Base-by-base conservation (phyloP, 2,113 vertebrate species). In the Grammomys surdaster region DNA sequence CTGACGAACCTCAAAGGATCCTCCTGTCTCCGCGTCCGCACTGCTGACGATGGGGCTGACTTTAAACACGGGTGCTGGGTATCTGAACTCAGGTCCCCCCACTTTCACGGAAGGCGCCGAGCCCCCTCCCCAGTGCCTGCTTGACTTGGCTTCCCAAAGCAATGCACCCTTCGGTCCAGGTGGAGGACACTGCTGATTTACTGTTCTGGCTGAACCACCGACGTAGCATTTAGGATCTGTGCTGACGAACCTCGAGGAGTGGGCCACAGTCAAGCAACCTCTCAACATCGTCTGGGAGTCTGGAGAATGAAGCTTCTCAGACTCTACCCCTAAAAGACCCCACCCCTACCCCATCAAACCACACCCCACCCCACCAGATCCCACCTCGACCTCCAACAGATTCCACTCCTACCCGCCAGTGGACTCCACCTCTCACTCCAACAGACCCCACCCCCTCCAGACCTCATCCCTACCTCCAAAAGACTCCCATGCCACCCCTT, bases 221-320 rank as follows among this genome's bases (percentile, higher is more conserved):
- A 1, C 7, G n/a, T 1, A 43, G 48, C 46, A 17, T 54, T 31
- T 3, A 0, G 5, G 82, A 72, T 20, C 0, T 0, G 4, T 2
- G 11, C 5, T 20, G 0, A 1, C 12, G 75, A 24, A 26, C 43
- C 43, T 48, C 12, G 17, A 48, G 67, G 78, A 0, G 6, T 31
- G 82, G 28, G 20, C 60, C 26, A 3, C 40, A 65, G 82, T 46
- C 33, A 40, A 65, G 58, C 60, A 86, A 26, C 28, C 82, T 46
- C 28, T 2, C 40, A 3, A 17, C 67, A 5, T 16, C 76, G 0
- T 7, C 43, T 1, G 70, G 10, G 36, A 43, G 8, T 9, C 13
- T 20, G 22, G 51, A 80, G 65, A 63, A 48, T 11, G 40, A 7
- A 70, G 3, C 51, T 14, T 46, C 60, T 75, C 10, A 7, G 58